A percentile compares a stretch with the other conserved stretches of the same genome.
Conservation (phyloP, 2,797 vertebrate species). For the Cetoscarus ocellatus region DNA sequence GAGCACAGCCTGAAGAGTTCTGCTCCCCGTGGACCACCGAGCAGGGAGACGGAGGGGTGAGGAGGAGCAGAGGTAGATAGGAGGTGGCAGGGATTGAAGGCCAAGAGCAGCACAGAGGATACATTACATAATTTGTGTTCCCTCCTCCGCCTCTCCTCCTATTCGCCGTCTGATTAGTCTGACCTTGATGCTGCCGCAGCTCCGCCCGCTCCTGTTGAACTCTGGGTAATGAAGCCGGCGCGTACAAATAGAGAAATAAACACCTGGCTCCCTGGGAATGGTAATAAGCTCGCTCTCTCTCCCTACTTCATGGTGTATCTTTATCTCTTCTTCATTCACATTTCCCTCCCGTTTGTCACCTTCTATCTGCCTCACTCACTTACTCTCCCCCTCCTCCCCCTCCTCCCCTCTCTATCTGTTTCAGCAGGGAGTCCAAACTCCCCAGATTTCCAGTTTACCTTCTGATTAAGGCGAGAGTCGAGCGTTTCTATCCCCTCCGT, state of each 20-base stretch:
- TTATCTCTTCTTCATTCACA: conserved; percentile 64
- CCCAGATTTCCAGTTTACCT: conserved; percentile 91
- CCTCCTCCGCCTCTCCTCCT: conserved; percentile 52
- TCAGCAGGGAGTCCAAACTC: conserved; percentile 73
- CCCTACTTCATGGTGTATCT: conserved; percentile 38
- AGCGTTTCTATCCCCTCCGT: conserved; percentile 91
- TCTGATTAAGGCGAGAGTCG: conserved; percentile 96
- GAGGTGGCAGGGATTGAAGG: conserved; percentile 55
- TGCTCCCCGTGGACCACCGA: conserved; percentile 31
- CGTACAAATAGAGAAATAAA: conserved; percentile 80
- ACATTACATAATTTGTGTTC: conserved; percentile 70
- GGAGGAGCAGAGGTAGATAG: conserved; percentile 26
- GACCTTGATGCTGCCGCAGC: conserved; percentile 72
- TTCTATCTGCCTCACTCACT: conserved; percentile 51
- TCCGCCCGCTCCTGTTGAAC: conserved; percentile 75
- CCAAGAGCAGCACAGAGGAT: conserved; percentile 41
- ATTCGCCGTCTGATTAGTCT: conserved; percentile 69
- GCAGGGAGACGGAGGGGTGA: neutral
- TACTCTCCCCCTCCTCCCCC: conserved; percentile 12
- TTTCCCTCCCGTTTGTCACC: conserved; percentile 60
- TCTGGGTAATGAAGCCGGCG: conserved; percentile 77
- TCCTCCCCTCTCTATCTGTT: conserved; percentile 46
- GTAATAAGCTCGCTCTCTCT: conserved; percentile 54
- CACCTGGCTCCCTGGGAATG: conserved; percentile 70
- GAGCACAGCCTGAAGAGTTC: conserved; percentile 16